Conservation (phyloP, 2,888 invertebrate species). For the Malacosoma neustria region DNA sequence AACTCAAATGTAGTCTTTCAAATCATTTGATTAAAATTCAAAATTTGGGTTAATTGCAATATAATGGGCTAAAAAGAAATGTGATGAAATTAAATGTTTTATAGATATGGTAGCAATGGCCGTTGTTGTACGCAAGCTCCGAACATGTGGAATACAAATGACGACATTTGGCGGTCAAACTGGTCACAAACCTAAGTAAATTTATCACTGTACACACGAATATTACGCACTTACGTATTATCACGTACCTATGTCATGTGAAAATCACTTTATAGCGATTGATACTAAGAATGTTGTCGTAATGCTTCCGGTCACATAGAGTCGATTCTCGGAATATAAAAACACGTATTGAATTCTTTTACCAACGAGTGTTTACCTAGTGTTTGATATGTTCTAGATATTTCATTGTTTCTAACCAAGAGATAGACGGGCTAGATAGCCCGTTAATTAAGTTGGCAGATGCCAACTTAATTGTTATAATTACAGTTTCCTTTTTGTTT, state of each 20-base stretch:
- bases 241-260: slow-evolving; percentile 48
- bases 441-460: too few species aligned
- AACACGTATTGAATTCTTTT: slow-evolving; percentile 7
- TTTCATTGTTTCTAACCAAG: too few species aligned
- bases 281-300: slow-evolving; percentile 48
- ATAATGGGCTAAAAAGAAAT: too few species aligned
- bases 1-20: too few species aligned
- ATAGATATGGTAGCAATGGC: too few species aligned
- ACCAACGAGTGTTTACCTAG: not conserved
- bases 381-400: too few species aligned
- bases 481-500: too few species aligned
- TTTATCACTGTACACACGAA: slow-evolving; percentile 38
- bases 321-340: slow-evolving; percentile 30
- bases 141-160: slow-evolving; percentile 47
- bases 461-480: too few species aligned
- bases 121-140: slow-evolving; percentile 30
- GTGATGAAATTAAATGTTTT: too few species aligned
- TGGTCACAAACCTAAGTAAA: slow-evolving; percentile 39
- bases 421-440: too few species aligned
- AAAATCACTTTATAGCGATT: slow-evolving; percentile 49
- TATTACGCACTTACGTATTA: slow-evolving; percentile 30
- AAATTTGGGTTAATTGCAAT: too few species aligned
- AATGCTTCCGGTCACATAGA: slow-evolving; percentile 60
- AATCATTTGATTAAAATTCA: too few species aligned
- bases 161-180: slow-evolving; percentile 56